Base-by-base conservation (phyloP, 2,113 vertebrate species). In the Hepsetus odoe region DNA sequence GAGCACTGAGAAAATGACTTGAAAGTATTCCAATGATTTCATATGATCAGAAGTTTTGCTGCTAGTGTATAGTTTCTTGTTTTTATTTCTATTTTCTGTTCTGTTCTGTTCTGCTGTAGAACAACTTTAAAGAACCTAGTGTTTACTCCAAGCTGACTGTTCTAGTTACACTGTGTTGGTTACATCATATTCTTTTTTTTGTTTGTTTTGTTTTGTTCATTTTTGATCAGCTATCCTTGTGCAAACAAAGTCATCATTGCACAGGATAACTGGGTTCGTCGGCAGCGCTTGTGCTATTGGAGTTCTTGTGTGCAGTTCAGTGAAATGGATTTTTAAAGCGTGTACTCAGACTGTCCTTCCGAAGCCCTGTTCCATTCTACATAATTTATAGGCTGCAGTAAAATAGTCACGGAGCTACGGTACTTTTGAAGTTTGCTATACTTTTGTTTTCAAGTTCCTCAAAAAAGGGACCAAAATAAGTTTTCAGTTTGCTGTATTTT, bases 401-500 rank as follows among this genome's bases (percentile, higher is more conserved):
- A 40, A 69, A 61, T 30, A 61, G 53, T 32, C 53, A 35, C 26
- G 24, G 51, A n/a, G 61, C 8, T 38, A 18, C 62, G 56, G 22
- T 35, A 51, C 46, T 26, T 67, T 56, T 55, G 24, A 35, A 24
- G 32, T 51, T 65, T 24, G 38, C 30, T 16, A 11, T 53, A 59
- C 44, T 10, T 38, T 55, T 20, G 49, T 24, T 76, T 22, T 35
- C 14, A 65, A 53, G 44, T 65, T 78, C 56, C 30, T 51, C 42
- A 40, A 44, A 2, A 26, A 5, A 51, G 51, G 20, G 59, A 70
- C 51, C 24, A 61, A 73, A 77, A 66, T n/a, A 46, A 53, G 18
- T 76, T 67, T 72, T 26, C 10, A 42, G 46, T 76, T 26, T 72
- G 22, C 7, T 4, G 26, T 76, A 82, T 71, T 84, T 82, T 84